phyloP scores from a whole-genome alignment of 2,888 invertebrate species.

The Petrophora chlorosata region DNA sequence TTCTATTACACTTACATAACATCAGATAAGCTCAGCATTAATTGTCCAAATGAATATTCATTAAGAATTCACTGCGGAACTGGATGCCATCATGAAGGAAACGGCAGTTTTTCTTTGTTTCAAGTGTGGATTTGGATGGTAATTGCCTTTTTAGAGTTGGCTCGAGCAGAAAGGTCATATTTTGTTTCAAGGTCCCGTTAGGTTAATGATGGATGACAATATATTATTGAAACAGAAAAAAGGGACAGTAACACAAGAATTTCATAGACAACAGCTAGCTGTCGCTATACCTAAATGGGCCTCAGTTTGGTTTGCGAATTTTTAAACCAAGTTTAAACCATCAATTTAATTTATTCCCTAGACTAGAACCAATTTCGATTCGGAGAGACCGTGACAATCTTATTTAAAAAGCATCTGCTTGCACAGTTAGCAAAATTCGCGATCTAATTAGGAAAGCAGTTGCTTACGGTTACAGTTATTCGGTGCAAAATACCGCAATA shows the following conservation, averaged over 20 bases:
- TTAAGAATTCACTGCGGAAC: constrained; percentile 31
- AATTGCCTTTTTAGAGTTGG: no score
- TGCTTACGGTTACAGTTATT: constrained; percentile 61
- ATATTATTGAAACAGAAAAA: no score
- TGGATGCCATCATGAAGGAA: constrained; percentile 38
- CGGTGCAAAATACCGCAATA: constrained; percentile 71
- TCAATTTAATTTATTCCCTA: no score
- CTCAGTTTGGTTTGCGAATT: no score
- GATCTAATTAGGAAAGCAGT: constrained; percentile 58
- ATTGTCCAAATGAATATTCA: constrained; percentile 42
- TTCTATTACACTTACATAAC: constrained; percentile 32
- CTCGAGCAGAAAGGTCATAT: no score
- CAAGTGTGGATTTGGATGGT: constrained; percentile 26
- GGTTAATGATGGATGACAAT: no score
- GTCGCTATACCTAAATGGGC: no score
- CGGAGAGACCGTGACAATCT: background rate
- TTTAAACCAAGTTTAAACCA: no score
- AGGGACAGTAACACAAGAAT: no score
- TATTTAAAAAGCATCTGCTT: constrained; percentile 14
- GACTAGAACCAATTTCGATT: no score
- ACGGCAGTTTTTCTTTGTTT: constrained; percentile 38
- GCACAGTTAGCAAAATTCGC: constrained; percentile 26
- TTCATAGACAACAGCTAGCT: no score
- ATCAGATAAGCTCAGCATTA: constrained; percentile 26
- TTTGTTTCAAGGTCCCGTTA: no score